Conservation (phyloP, 2,797 vertebrate genomes). For the Aeoliscus strigatus region DNA sequence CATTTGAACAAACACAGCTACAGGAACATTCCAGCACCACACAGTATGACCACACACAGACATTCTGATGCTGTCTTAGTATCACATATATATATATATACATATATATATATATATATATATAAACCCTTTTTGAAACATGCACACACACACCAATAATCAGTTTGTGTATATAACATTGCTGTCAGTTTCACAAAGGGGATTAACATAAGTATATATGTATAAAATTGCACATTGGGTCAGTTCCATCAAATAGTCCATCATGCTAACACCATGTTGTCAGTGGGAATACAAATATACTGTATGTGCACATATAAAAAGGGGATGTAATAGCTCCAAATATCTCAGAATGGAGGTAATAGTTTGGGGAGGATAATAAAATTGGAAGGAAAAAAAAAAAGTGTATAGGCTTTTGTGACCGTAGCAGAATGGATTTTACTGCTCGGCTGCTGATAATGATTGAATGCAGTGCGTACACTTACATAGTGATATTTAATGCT, state of each 20-base stretch:
- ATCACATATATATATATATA: constrained; percentile 6
- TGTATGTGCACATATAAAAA: neutral
- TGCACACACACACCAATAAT: constrained; percentile 25
- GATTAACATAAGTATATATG: constrained; percentile 34
- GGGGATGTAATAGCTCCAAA: constrained; percentile 8
- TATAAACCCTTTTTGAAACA: constrained; percentile 1
- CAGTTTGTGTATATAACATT: constrained; percentile 54
- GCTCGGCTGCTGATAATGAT: constrained; percentile 26
- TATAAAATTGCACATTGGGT: constrained; percentile 28
- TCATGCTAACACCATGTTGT: constrained; percentile 23
- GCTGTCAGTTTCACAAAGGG: constrained; percentile 49
- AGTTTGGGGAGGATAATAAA: constrained; percentile 41
- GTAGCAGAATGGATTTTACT: constrained; percentile 37
- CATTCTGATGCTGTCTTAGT: constrained; percentile 3
- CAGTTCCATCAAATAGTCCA: constrained; percentile 29
- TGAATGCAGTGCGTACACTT: constrained; percentile 11
- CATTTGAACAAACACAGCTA: constrained; percentile 51
- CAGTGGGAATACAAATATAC: constrained; percentile 23
- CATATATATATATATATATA: constrained; percentile 5
- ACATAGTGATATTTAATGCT: neutral
- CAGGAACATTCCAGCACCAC: constrained; percentile 38
- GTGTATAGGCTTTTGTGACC: constrained; percentile 32
- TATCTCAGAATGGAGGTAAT: constrained; percentile 22
- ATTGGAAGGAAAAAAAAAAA: constrained; percentile 15
- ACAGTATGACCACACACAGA: neutral